phyloP scores from a whole-genome alignment of 2,888 invertebrate genomes.

The Caprella mutica region DNA sequence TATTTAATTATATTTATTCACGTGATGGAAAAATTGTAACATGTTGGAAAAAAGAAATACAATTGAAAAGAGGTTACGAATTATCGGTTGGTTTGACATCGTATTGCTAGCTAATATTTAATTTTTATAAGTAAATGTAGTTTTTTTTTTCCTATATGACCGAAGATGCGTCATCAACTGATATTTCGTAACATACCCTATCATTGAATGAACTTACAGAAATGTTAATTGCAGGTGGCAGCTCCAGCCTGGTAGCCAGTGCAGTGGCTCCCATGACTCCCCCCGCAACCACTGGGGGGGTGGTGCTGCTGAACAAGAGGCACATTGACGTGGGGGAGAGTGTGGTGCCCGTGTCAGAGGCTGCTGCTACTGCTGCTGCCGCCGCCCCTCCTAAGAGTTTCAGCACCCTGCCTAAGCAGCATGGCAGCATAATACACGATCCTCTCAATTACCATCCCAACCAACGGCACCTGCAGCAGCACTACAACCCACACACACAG shows the following conservation, averaged over 20 bases:
- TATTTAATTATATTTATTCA: too few relatives aligned
- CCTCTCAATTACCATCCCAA: constrained; percentile 6
- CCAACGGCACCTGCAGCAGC: constrained; percentile 2
- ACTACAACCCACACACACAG: neutral
- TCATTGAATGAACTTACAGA: too few relatives aligned
- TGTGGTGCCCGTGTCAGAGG: neutral
- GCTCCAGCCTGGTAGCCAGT: neutral
- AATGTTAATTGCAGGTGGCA: neutral
- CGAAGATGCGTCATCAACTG: too few relatives aligned
- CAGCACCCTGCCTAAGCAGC: constrained; percentile 1
- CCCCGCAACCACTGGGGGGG: constrained; percentile 24
- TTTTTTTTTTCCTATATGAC: too few relatives aligned
- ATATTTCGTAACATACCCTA: too few relatives aligned
- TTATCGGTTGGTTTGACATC: too few relatives aligned
- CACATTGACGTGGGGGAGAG: constrained; percentile 23
- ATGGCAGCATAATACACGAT: too few relatives aligned
- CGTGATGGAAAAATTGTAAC: too few relatives aligned
- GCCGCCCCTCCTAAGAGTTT: constrained; percentile 9
- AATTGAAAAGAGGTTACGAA: too few relatives aligned
- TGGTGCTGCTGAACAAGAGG: constrained; percentile 29
- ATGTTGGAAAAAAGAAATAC: too few relatives aligned
- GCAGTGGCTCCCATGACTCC: constrained; percentile 9
- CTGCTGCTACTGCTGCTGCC: constrained; percentile 4
- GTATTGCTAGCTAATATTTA: too few relatives aligned
- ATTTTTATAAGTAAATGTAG: too few relatives aligned